A percentile compares a stretch with the other conserved stretches of the same genome.
These are phyloP conservation scores for Pluvianellus socialis DNA, from an alignment of 2,113 vertebrate genomes.

Conservation along the genomic window DNA sequence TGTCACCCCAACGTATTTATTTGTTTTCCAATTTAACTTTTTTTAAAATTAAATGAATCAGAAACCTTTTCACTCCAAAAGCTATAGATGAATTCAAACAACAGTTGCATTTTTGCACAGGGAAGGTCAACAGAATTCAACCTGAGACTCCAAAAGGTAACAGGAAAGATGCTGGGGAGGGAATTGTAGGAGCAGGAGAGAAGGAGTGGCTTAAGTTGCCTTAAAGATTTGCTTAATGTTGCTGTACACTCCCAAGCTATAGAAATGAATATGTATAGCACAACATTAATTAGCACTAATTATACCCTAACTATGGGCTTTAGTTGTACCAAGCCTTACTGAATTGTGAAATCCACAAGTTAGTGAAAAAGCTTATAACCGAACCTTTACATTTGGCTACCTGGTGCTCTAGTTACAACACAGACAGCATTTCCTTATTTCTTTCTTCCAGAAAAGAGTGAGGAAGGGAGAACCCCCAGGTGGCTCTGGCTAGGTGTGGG, in stretches of 20 bases:
- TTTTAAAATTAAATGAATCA: background rate
- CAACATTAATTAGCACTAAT: slow-evolving; percentile 21
- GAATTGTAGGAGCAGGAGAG: background rate
- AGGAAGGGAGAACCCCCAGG: background rate
- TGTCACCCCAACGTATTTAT: background rate
- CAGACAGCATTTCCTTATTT: background rate
- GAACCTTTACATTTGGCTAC: background rate
- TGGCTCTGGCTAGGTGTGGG: background rate
- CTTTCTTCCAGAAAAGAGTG: background rate
- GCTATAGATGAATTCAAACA: background rate
- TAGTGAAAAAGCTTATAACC: background rate
- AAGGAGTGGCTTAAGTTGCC: background rate
- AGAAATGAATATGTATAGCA: slow-evolving; percentile 10
- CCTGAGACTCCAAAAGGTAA: background rate
- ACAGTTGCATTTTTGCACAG: background rate
- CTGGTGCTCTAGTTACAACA: background rate
- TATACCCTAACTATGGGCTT: background rate
- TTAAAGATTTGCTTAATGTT: background rate
- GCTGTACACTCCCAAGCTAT: slow-evolving; percentile 9
- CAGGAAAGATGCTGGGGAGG: background rate
- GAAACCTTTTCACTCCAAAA: background rate
- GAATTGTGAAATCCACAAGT: background rate
- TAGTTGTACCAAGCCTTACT: background rate
- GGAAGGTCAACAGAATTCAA: background rate
- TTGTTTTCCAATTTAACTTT: background rate